Evolutionary conservation across 1,140 invertebrate genomes (phyloP).

Genomic region (Drosophila rufa): DNA sequence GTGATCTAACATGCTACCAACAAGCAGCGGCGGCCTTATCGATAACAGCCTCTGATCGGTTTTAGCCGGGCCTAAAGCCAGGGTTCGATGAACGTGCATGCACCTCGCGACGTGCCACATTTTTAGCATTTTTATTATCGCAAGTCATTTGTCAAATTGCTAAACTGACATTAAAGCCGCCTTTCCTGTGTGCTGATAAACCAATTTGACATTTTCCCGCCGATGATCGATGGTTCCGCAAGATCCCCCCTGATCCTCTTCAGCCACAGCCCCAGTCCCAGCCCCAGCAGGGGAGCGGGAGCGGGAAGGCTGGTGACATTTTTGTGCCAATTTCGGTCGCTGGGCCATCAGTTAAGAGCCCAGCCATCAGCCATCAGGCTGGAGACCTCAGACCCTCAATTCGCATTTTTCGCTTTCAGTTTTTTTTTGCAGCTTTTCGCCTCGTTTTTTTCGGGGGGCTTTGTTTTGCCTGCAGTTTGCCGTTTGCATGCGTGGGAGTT

Average conservation of each 20-base stretch:
- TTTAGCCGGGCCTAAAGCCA: constrained; percentile 5
- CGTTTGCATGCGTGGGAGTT: constrained; percentile 78
- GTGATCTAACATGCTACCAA: constrained; percentile 69
- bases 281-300: constrained; percentile 38
- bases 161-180: constrained; percentile 80
- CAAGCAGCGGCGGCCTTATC: constrained; percentile 72
- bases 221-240: constrained; percentile 74
- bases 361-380: constrained; percentile 42
- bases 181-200: constrained; percentile 71
- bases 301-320: constrained; percentile 71
- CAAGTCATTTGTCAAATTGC: constrained; percentile 81
- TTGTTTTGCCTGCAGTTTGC: constrained; percentile 55
- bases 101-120: constrained; percentile 48
- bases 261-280: constrained; percentile 1
- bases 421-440: constrained; percentile 42
- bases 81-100: constrained; percentile 30
- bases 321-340: constrained; percentile 82
- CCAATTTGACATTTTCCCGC: constrained; percentile 75
- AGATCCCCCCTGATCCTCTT: constrained; percentile 26
- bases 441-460: constrained; percentile 35
- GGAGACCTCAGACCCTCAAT: constrained; percentile 56
- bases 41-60: constrained; percentile 47
- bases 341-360: constrained; percentile 78
- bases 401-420: constrained; percentile 81
- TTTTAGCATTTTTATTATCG: constrained; percentile 68